Evolutionary conservation across 2,113 vertebrate species (phyloP).

Genomic region (Nerophis ophidion): DNA sequence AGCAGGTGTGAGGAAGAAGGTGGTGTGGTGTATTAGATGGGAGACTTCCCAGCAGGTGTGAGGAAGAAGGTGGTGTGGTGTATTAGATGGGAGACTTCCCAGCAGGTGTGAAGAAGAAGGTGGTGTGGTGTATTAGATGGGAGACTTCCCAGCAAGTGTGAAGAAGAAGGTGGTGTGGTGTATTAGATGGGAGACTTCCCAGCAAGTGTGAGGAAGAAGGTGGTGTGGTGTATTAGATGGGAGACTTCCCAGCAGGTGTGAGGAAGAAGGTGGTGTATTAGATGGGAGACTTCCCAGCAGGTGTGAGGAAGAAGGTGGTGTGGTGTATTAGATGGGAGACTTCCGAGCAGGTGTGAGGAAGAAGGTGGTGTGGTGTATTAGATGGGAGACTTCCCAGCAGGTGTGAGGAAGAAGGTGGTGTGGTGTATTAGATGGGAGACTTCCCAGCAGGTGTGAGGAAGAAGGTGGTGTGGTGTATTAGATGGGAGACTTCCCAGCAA

Average conservation of each 20-base stretch:
- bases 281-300: too few relatives aligned
- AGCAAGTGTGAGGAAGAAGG: slow-evolving; percentile 8
- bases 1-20: slow-evolving; percentile 7
- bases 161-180: too few relatives aligned
- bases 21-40: slow-evolving; percentile 45
- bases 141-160: slow-evolving; percentile 39
- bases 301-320: slow-evolving; percentile 1
- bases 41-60: slow-evolving; percentile 39
- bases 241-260: slow-evolving; percentile 39
- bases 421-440: slow-evolving; percentile 49
- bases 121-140: slow-evolving; percentile 45
- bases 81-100: too few relatives aligned
- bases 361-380: too few relatives aligned
- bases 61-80: too few relatives aligned
- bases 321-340: slow-evolving; percentile 49
- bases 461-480: too few relatives aligned
- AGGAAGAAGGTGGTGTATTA: too few relatives aligned
- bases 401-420: slow-evolving; percentile 1
- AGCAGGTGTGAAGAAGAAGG: slow-evolving; percentile 6
- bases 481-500: too few relatives aligned
- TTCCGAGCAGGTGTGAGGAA: too few relatives aligned
- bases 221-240: slow-evolving; percentile 45
- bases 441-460: too few relatives aligned
- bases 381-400: too few relatives aligned
- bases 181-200: too few relatives aligned